Base-by-base conservation (phyloP, 2,797 vertebrate species). In the Sciaenops ocellatus region DNA sequence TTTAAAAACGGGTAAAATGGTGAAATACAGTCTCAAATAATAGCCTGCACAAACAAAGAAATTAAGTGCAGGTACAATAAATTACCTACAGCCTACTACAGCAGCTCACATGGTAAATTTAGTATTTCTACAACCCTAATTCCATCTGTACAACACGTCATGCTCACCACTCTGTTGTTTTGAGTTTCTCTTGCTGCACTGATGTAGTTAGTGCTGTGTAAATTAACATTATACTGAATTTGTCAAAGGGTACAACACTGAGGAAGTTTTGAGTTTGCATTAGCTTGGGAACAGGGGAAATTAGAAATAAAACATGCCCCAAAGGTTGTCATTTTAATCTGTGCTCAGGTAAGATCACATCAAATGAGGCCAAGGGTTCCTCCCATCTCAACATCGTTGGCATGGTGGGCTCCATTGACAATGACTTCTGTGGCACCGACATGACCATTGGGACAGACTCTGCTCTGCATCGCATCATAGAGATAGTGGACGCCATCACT, bases 361-460 rank as follows among this genome's bases (percentile, higher is more conserved):
- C 78, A 0, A 93, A 94, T 42, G 96, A 97, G 64, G 96, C 94
- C 0, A 95, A 90, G 44, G 74, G 54, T 8, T 97, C 97, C 3
- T 96, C 95, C 75, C 84, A 85, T 85, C 93, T 98, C 30, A 96
- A 97, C 81, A 97, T 98, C 0, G 97, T 97, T 48, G 97, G 97
- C 47, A 95, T 98, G 95, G 97, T 98, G 68, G 97, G 97, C 54
- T 98, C 97, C 20, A 98, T 98, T 48, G 97, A 98, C 91, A 98
- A 98, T 22, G 97, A 98, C 91, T 98, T 98, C 90, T 98, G 97
- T 15, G 97, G 97, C 66, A 98, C 97, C 0, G 97, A 98, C 85
- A 98, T 98, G 97, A 98, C 97, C 73, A 97, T 98, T 0, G 97
- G 97, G 80, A 97, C 97, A 0, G 97, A 98, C 91, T 98, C 97